phyloP scores from a whole-genome alignment of 2,797 vertebrate genomes.

The Melanotaenia pygmaea region DNA sequence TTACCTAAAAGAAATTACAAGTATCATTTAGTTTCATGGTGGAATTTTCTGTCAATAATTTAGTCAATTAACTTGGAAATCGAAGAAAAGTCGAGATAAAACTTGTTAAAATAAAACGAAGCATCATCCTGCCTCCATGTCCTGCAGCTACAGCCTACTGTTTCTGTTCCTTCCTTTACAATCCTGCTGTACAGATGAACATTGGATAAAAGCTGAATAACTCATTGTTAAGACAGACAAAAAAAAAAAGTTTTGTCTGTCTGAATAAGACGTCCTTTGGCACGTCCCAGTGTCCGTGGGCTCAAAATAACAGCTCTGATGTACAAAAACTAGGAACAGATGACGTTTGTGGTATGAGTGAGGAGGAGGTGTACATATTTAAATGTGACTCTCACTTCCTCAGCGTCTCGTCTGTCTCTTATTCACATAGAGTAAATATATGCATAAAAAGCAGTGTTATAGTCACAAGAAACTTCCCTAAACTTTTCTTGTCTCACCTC shows the following conservation, averaged over 20 bases:
- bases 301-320: conserved; percentile 8
- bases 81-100: not conserved
- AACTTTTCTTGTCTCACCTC: conserved; percentile 23
- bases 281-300: conserved; percentile 15
- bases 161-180: not conserved
- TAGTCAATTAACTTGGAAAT: not conserved
- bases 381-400: conserved; percentile 26
- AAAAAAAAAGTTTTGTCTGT: not conserved
- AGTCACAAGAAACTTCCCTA: not conserved
- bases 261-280: not conserved
- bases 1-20: not conserved
- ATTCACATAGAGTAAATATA: conserved; percentile 22
- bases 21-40: not conserved
- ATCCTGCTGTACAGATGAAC: not conserved
- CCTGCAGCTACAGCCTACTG: no score
- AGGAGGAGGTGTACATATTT: conserved; percentile 48
- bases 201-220: not conserved
- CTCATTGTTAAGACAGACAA: no score
- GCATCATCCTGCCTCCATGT: no score
- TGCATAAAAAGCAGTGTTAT: conserved; percentile 9
- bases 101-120: not conserved
- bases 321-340: conserved; percentile 2
- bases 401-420: not conserved
- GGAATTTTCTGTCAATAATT: not conserved
- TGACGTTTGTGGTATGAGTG: conserved; percentile 12